A percentile compares a stretch with the other conserved stretches of the same genome.
These are phyloP conservation scores for Cavia porcellus DNA, from an alignment of 2,113 vertebrate genomes.

Conservation along the genomic window DNA sequence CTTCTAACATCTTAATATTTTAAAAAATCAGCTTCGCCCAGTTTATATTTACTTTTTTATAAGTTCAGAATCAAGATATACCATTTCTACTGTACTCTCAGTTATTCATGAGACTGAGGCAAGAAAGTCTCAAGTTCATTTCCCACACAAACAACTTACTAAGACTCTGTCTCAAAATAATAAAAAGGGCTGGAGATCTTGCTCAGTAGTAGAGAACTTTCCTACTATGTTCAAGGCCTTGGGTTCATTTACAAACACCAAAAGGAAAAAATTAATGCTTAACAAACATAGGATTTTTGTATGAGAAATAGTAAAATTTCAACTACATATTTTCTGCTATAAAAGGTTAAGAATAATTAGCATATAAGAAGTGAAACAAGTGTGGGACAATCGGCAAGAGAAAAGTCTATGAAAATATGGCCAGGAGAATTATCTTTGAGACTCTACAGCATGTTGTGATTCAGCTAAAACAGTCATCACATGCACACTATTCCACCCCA, in stretches of 20 bases:
- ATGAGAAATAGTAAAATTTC: neutral
- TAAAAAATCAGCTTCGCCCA: neutral
- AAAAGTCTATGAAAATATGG: neutral
- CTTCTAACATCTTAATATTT: neutral
- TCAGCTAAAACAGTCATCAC: neutral
- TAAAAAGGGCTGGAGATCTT: neutral
- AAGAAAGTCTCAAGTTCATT: neutral
- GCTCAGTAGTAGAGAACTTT: neutral
- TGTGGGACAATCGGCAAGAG: neutral
- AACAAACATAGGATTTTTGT: neutral
- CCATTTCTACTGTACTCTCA: slow-evolving; percentile 1
- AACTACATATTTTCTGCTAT: neutral
- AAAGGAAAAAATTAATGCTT: neutral
- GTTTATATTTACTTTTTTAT: slow-evolving; percentile 52
- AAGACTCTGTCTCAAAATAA: neutral
- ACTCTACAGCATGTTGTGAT: neutral
- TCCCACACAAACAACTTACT: neutral
- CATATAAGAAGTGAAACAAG: neutral
- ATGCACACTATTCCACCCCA: neutral
- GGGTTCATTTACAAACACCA: too few relatives aligned
- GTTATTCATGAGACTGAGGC: neutral
- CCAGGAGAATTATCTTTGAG: neutral
- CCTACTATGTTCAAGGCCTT: neutral
- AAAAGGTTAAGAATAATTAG: neutral
- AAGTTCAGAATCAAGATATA: neutral